These are phyloP conservation scores for Hybognathus amarus DNA, from an alignment of 2,797 vertebrate species.

Conservation along the genomic window DNA sequence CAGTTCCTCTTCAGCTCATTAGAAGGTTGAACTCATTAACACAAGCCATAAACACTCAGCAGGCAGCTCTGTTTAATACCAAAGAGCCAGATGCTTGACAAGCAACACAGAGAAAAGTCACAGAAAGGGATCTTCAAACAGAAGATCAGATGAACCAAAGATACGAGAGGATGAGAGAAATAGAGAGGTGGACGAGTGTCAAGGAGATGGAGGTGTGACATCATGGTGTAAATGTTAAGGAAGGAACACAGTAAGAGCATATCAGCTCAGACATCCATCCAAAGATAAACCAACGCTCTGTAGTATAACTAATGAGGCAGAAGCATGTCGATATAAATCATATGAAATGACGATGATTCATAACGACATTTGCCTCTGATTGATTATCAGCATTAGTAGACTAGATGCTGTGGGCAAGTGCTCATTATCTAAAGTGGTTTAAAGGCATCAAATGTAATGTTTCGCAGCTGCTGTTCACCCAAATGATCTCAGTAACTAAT, in stretches of 20 bases:
- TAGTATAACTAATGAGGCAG: slow-evolving; percentile 17
- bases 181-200: not conserved
- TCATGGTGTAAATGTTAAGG: slow-evolving; percentile 32
- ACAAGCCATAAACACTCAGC: not conserved
- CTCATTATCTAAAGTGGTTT: slow-evolving; percentile 30
- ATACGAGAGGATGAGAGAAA: not conserved
- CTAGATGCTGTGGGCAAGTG: not conserved
- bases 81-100: not conserved
- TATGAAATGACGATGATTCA: not conserved
- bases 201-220: not conserved
- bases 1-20: not conserved
- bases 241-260: not conserved
- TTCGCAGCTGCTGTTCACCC: slow-evolving; percentile 34
- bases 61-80: slow-evolving; percentile 5
- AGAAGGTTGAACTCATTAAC: slow-evolving; percentile 16
- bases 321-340: not conserved
- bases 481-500: slow-evolving; percentile 36
- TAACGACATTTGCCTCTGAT: slow-evolving; percentile 24
- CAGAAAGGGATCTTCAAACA: not conserved
- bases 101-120: not conserved
- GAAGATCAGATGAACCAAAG: not conserved
- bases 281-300: not conserved
- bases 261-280: slow-evolving; percentile 26
- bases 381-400: slow-evolving; percentile 39
- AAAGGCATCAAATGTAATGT: slow-evolving; percentile 40